A percentile compares a stretch with the other conserved stretches of the same genome.
These are phyloP conservation scores for Tamias sibiricus DNA, from an alignment of 2,113 vertebrate genomes.

Conservation along the genomic window DNA sequence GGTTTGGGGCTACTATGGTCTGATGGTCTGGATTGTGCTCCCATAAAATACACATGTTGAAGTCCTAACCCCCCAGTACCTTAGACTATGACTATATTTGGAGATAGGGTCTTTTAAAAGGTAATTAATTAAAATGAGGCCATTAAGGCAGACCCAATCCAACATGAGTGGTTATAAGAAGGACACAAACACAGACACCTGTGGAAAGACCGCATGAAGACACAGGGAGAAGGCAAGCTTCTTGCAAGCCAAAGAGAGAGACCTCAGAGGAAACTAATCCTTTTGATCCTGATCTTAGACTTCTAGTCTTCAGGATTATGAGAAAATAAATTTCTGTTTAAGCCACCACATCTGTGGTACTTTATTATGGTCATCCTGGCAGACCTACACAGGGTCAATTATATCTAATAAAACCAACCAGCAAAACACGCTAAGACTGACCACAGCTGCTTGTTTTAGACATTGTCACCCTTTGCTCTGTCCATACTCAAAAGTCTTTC, in stretches of 20 bases:
- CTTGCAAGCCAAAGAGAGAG: neutral
- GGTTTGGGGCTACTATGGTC: neutral
- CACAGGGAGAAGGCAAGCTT: neutral
- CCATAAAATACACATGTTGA: neutral
- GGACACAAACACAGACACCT: neutral
- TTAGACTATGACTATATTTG: neutral
- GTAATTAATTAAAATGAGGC: neutral
- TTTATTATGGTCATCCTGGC: neutral
- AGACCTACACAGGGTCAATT: neutral
- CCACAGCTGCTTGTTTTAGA: neutral
- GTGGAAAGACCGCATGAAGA: neutral
- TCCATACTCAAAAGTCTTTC: slow-evolving; percentile 47
- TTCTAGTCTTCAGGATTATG: neutral
- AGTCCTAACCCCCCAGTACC: neutral
- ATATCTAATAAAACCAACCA: neutral
- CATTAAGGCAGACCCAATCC: neutral
- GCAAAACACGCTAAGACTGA: neutral
- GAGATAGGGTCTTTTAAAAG: neutral
- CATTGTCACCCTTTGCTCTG: neutral
- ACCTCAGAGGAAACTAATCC: neutral
- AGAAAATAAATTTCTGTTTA: neutral
- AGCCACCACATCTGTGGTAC: neutral
- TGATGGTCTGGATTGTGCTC: neutral
- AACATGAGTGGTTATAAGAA: neutral
- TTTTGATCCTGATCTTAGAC: neutral